Base-by-base conservation (phyloP, 2,797 vertebrate species). In the Schizopygopsis malacanthus region DNA sequence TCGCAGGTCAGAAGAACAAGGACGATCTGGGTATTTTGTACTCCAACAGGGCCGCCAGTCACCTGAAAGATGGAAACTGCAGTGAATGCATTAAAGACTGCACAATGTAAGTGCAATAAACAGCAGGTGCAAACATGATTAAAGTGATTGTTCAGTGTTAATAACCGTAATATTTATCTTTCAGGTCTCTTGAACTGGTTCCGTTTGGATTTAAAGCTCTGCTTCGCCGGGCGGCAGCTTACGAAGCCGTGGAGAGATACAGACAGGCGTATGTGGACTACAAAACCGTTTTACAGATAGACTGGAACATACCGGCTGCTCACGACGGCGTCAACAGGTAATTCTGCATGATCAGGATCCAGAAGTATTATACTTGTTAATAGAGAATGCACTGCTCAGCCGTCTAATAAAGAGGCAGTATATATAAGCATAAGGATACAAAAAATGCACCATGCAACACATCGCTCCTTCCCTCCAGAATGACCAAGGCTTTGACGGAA, bases 251-350 rank as follows among this genome's bases (percentile, higher is more conserved):
- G 91, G 97, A 98, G 95, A 93, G 95, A 61, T 98, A 98, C 91
- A 33, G 93, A 2, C 92, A 91, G 91, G 97, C 97, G 9, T 99
- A 98, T 1, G 94, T 98, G 0, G 97, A 99, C 94, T 98, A 98
- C 92, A 97, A 96, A 93, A 98, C 97, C 0, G 95, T 91, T 8
- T 92, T 98, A 91, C 97, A 96, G 93, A 93, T 98, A 18, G 96
- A 98, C 89, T 95, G 93, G 88, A 93, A 94, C 84, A 86, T 97
- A 0, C 94, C 93, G 0, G 95, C 97, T 0, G 98, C 97, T 0
- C 94, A 97, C 3, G 97, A 98, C 5, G 98, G 98, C 0, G 96
- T 97, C 89, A 98, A 96, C 95, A 97, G 98, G 98, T 97, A 87
- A 15, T 13, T 22, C 7, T 20, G 43, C 47, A 16, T 52, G 37